These are phyloP conservation scores for Beaufortia kweichowensis DNA, from an alignment of 2,113 vertebrate species.

Conservation along the genomic window DNA sequence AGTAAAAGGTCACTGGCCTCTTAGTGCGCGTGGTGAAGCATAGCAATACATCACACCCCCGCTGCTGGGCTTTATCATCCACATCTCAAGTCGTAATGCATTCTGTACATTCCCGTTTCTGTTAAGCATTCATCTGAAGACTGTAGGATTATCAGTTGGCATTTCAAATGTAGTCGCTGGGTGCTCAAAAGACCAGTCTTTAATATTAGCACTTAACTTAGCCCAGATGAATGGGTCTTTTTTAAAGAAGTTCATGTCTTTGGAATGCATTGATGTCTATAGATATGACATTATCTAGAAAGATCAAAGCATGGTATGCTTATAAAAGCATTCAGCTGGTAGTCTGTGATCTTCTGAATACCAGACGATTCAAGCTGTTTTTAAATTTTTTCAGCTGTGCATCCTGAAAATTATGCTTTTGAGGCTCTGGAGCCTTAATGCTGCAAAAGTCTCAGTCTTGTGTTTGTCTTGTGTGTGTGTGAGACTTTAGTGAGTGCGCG, in stretches of 20 bases:
- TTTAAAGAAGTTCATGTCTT: not conserved
- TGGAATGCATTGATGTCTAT: constrained; percentile 14
- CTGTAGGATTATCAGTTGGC: not conserved
- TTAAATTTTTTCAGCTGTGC: constrained; percentile 18
- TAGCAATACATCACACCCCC: constrained; percentile 46
- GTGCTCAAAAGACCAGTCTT: not conserved
- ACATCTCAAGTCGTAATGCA: not conserved
- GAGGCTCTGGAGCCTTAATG: constrained; percentile 9
- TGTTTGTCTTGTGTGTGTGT: constrained; percentile 24
- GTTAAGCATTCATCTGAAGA: constrained; percentile 9
- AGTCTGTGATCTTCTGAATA: constrained; percentile 22
- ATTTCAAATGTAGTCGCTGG: not conserved
- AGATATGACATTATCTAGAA: not conserved
- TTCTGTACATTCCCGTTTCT: not conserved
- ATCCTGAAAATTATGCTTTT: constrained; percentile 16
- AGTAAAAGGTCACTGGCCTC: constrained; percentile 45
- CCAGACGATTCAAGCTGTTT: constrained; percentile 19
- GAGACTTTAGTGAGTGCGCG: constrained; percentile 49
- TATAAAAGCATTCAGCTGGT: constrained; percentile 33
- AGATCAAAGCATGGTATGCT: constrained; percentile 14
- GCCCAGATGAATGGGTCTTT: not conserved
- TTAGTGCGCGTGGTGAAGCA: constrained; percentile 39
- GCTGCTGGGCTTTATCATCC: not conserved
- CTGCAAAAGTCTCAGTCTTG: constrained; percentile 30
- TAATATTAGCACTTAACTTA: not conserved